Conservation (phyloP, 2,888 invertebrate genomes). For the Drosophila aldrichi region DNA sequence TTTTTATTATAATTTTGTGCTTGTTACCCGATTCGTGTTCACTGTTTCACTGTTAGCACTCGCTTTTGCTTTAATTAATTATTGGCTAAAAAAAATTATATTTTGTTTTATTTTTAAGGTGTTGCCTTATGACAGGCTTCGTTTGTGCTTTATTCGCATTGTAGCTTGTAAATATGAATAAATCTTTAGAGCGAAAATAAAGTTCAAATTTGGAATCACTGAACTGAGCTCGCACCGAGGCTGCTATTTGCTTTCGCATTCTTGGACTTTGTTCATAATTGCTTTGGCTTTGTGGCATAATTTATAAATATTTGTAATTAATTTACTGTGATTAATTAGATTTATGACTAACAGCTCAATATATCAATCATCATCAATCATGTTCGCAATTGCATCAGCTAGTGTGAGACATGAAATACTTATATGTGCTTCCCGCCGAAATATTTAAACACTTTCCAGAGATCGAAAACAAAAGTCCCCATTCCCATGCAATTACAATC, state of each 20-base stretch:
- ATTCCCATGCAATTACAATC: slow-evolving; percentile 40
- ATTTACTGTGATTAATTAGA: slow-evolving; percentile 23
- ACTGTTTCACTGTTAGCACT: slow-evolving; percentile 1
- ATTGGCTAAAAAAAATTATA: slow-evolving; percentile 28
- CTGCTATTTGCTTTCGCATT: background rate
- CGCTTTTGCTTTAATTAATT: slow-evolving; percentile 62
- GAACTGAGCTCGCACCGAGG: background rate
- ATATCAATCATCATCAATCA: slow-evolving; percentile 36
- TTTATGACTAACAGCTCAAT: slow-evolving; percentile 26
- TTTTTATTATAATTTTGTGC: slow-evolving; percentile 69
- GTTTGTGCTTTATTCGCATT: background rate
- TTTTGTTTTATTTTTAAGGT: slow-evolving; percentile 32
- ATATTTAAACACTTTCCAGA: slow-evolving; percentile 32
- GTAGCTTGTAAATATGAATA: slow-evolving; percentile 41
- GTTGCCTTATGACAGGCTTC: slow-evolving; percentile 31
- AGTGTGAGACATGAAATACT: background rate
- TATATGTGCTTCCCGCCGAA: slow-evolving; percentile 3
- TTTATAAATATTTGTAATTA: background rate
- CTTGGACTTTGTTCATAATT: background rate
- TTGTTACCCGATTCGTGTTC: slow-evolving; percentile 43
- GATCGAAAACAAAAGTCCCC: slow-evolving; percentile 10
- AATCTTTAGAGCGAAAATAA: background rate
- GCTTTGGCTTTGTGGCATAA: background rate
- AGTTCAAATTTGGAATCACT: slow-evolving; percentile 2
- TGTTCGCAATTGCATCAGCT: slow-evolving; percentile 43